Evolutionary conservation across 1,140 invertebrate species (phyloP).

Genomic region (Potamilus streckersoni): DNA sequence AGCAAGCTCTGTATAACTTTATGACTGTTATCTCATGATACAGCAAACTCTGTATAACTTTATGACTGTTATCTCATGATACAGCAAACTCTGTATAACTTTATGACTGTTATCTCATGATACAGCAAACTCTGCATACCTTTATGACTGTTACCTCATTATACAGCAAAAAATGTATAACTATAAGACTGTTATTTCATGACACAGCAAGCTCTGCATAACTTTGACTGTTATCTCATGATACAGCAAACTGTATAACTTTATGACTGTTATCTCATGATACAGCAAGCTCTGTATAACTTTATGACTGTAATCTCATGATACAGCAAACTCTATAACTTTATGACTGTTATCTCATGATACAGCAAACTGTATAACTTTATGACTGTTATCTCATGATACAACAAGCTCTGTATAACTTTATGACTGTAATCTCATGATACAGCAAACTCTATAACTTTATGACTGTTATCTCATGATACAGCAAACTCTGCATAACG

Average conservation of each 20-base stretch:
- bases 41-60: too few relatives aligned
- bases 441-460: constrained; percentile 45
- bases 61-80: too few relatives aligned
- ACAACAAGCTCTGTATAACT: too few relatives aligned
- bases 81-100: too few relatives aligned
- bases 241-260: constrained; percentile 54
- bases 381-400: neutral
- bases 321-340: neutral
- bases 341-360: neutral
- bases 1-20: too few relatives aligned
- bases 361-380: neutral
- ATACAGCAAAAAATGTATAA: neutral
- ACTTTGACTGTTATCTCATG: constrained; percentile 57
- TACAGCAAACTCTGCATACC: too few relatives aligned
- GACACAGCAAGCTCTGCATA: neutral
- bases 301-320: neutral
- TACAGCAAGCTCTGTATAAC: too few relatives aligned
- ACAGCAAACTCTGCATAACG: constrained; percentile 7
- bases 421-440: constrained; percentile 62
- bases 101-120: too few relatives aligned
- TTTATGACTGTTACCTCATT: too few relatives aligned
- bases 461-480: constrained; percentile 22
- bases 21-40: too few relatives aligned
- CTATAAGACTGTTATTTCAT: neutral
- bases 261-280: constrained; percentile 23